Evolutionary conservation across 2,113 vertebrate genomes (phyloP).

Genomic region (Pterocles gutturalis): DNA sequence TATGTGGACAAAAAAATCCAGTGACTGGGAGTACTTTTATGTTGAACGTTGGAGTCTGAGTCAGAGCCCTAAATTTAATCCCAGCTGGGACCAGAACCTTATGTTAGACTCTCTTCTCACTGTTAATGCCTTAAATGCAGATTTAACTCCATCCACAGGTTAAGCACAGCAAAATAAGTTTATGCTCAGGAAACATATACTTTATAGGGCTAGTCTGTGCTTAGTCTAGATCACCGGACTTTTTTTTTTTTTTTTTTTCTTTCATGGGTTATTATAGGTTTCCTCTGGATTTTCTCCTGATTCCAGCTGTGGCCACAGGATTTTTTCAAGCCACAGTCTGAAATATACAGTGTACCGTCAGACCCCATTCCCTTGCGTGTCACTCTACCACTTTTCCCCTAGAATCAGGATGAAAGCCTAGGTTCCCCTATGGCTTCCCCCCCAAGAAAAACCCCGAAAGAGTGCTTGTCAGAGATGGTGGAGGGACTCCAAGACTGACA

Average conservation of each 20-base stretch:
- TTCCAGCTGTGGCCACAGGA: neutral
- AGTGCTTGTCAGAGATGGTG: neutral
- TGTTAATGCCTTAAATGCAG: neutral
- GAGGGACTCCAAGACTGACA: neutral
- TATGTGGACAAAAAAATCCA: neutral
- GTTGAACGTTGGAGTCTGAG: neutral
- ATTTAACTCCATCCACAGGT: neutral
- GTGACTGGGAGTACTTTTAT: neutral
- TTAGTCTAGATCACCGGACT: neutral
- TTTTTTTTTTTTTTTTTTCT: neutral
- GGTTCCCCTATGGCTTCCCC: neutral
- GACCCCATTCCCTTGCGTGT: neutral
- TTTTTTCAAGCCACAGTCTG: neutral
- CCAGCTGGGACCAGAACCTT: neutral
- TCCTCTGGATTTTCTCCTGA: neutral
- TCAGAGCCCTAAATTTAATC: neutral
- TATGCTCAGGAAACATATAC: neutral
- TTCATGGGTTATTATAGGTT: neutral
- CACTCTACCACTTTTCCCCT: neutral
- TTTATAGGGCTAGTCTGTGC: neutral
- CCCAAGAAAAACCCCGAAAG: neutral
- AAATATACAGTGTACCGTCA: neutral
- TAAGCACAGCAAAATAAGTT: neutral
- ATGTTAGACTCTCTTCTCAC: neutral
- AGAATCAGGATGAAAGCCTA: neutral